Evolutionary conservation across 1,140 invertebrate genomes (phyloP), one percentile per base, ranked within the genome.

Genomic region (Caenorhabditis brenneri): DNA sequence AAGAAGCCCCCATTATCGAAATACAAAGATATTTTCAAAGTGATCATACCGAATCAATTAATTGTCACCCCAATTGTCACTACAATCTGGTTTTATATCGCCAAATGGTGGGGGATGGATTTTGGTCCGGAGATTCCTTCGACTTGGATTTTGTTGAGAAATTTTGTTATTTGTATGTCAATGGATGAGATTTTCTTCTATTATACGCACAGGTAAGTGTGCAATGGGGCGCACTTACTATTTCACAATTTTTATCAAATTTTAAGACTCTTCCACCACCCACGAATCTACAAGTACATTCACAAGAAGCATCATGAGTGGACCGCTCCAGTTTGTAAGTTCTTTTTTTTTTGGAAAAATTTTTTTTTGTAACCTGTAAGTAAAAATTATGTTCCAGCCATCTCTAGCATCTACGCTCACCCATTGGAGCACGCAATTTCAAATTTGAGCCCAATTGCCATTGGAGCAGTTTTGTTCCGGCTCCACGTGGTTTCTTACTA

Each of bases 271-370:
- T 60, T 78, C 29, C 80, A 84, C 27, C 92, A 92, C 78, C 69
- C 69, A 46, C 31, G n/a, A 46, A 89, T 96, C 29, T 96, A 96
- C 91, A 95, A 94, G 88, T 93, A 94, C 87, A 94, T 96, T 84
- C 95, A 96, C 91, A 96, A 96, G 89, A 93, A 94, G 83, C 95
- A 96, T 89, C 95, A 95, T 85, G 94, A 95, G 90, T 95, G 95
- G 95, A 95, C 94, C n/a, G 94, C 95, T 3, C 95, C 95, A 1
- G 93, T 95, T 53, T 94, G 95, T 49, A 93, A 69, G 80, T 87
- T 74, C n/a, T 48, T 29, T 0, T 4, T 16, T 51, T n/a, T 91
- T 91, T 86, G 6, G 10, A n/a, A n/a, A n/a, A n/a, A n/a, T n/a
- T n/a, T n/a, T n/a, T n/a, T n/a, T n/a, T n/a, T n/a, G n/a, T n/a